phyloP scores from a whole-genome alignment of 2,888 invertebrate species.

The Acleris cristana region DNA sequence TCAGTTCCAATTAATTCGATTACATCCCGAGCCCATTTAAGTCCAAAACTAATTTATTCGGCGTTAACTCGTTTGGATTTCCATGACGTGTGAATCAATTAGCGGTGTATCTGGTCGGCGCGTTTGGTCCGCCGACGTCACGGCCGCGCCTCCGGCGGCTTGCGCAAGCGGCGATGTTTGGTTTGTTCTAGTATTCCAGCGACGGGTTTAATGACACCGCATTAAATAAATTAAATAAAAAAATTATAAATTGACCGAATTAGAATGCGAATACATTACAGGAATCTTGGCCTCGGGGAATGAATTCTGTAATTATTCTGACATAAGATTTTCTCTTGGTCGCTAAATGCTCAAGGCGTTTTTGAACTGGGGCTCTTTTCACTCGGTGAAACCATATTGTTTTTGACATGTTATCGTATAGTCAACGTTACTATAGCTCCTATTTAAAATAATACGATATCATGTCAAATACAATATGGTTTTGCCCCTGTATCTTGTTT shows the following conservation, averaged over 20 bases:
- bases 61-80: slow-evolving; percentile 16
- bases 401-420: too few species aligned
- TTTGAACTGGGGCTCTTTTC: background rate
- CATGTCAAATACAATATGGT: too few species aligned
- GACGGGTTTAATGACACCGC: slow-evolving; percentile 1
- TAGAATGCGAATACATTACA: slow-evolving; percentile 17
- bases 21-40: slow-evolving; percentile 18
- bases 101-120: background rate
- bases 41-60: slow-evolving; percentile 21
- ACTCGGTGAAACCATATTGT: too few species aligned
- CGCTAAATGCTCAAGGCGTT: background rate
- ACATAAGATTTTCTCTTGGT: background rate
- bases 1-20: slow-evolving; percentile 10
- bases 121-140: slow-evolving; percentile 28
- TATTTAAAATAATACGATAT: too few species aligned
- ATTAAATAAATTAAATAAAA: slow-evolving; percentile 6
- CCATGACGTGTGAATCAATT: slow-evolving; percentile 26
- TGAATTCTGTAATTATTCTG: background rate
- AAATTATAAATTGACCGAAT: background rate
- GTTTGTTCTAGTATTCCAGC: slow-evolving; percentile 1
- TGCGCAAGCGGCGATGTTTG: slow-evolving; percentile 7
- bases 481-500: too few species aligned
- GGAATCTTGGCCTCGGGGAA: background rate
- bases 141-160: slow-evolving; percentile 32
- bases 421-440: too few species aligned